Evolutionary conservation across 2,113 vertebrate genomes (phyloP), one percentile per base, ranked within the genome.

Genomic region (Pholis gunnellus): DNA sequence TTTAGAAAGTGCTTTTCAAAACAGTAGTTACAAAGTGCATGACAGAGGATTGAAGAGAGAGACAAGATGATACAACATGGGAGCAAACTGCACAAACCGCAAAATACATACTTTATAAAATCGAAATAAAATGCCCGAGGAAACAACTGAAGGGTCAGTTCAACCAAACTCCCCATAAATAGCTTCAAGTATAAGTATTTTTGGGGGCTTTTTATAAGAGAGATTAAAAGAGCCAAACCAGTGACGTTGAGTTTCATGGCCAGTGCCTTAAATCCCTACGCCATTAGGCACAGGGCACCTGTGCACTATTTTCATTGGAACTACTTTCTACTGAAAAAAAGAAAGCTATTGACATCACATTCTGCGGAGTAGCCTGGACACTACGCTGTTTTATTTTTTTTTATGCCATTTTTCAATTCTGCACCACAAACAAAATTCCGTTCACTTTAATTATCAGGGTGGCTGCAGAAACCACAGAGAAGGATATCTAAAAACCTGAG

Each of bases 1-100:
- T 88, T 86, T 57, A 59, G 59, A 3, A 61, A 69, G 61, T 36
- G 42, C 25, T 67, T 63, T 44, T 70, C 48, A 66, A 75, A 80
- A 69, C 64, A 75, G 72, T 42, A 18, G 25, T 63, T 71, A 60
- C 22, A 63, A 79, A 68, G 64, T 61, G 15, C 15, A 79, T 61
- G 4, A 22, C 2, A 52, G 36, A 22, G 64, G 74, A 65, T 1
- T 22, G 42, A 61, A 17, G 5, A 57, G 20, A 52, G 7, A 40
- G 52, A 68, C 17, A 56, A 50, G 42, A 20, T 4, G 9, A 44
- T 36, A 34, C 27, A 57, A 14, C 20, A 17, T 5, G 0, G 10
- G 4, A n/a, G 72, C 25, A 52, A 77, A 46, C 9, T n/a, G 54
- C 22, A 34, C 17, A 46, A 72, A 67, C 56, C 61, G 40, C 50